Base-by-base conservation (phyloP, 2,113 vertebrate genomes). In the Cavia porcellus region DNA sequence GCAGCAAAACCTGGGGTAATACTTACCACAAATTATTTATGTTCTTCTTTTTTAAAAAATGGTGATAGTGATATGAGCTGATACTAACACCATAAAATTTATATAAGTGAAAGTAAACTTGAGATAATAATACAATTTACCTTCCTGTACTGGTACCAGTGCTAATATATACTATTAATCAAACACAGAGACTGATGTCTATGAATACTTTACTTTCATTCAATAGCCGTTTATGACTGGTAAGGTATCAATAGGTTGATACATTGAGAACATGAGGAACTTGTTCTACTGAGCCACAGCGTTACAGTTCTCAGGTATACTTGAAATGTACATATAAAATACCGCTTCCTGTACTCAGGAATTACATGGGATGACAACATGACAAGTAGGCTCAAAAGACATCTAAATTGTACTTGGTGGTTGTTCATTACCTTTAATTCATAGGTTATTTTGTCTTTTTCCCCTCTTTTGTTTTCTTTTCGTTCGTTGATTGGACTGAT, bases 71-170 rank as follows among this genome's bases (percentile, higher is more conserved):
- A 19, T n/a, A 38, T 91, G 25, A 92, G 10, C 19, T 86, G 35
- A 24, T 55, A 79, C 55, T 93, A 15, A 92, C 35, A 1, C 75
- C 7, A 24, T 84, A 17, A 75, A 32, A 62, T 89, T 75, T 85
- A 32, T 68, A 52, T 50, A 86, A 86, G 12, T 85, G 52, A 84
- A 96, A 94, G n/a, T 25, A 90, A 95, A 35, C 22, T 13, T 11
- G 13, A 79, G 8, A 30, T 72, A 32, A 52, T 68, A 45, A 20
- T 59, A 45, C 14, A 59, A 55, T 38, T 57, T n/a, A 38, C 1
- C 10, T 89, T 28, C 38, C 68, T 1, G 9, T 20, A 82, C 4
- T 80, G 0, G 79, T 83, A 25, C 0, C 89, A 96, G 28, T 19
- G 10, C 50, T 79, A 66, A 50, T 38, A 59, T 64, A 45, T 89